Evolutionary conservation across 2,888 invertebrate species (phyloP).

Genomic region (Blastobasis lacticolella): DNA sequence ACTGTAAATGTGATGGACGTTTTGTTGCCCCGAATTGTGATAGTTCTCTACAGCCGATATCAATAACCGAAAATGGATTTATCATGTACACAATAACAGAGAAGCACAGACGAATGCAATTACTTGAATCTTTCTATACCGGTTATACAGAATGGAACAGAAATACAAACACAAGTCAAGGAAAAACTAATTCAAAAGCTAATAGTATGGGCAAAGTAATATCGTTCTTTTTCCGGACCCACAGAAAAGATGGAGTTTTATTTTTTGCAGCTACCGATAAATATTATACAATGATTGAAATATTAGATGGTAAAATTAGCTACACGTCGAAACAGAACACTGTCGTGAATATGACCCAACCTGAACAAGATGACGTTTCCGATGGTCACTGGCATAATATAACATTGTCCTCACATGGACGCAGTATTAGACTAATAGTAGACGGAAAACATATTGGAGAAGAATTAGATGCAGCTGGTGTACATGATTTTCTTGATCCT

Average conservation of each 20-base stretch:
- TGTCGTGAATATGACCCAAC: conserved; percentile 87
- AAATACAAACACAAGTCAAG: conserved; percentile 33
- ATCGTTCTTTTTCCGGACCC: conserved; percentile 87
- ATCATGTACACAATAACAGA: conserved; percentile 87
- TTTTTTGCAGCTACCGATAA: conserved; percentile 90
- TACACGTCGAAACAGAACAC: conserved; percentile 87
- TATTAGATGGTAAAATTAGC: conserved; percentile 82
- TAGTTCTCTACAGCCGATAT: conserved; percentile 84
- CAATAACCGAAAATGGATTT: conserved; percentile 84
- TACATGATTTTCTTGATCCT: conserved; percentile 94
- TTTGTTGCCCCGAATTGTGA: conserved; percentile 87
- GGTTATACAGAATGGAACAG: conserved; percentile 82
- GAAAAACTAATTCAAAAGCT: conserved; percentile 43
- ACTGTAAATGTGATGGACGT: conserved; percentile 80
- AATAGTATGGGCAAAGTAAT: conserved; percentile 80
- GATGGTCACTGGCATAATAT: conserved; percentile 95
- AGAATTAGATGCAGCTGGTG: conserved; percentile 88
- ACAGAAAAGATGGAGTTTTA: conserved; percentile 84
- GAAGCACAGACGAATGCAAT: conserved; percentile 89
- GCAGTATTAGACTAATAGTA: conserved; percentile 81
- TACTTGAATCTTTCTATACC: conserved; percentile 85
- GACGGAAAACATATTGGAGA: conserved; percentile 84
- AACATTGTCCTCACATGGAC: conserved; percentile 80
- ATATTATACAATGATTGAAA: conserved; percentile 88
- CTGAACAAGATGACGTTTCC: conserved; percentile 74